phyloP scores from a whole-genome alignment of 2,113 vertebrate genomes.

The Stegastes partitus region DNA sequence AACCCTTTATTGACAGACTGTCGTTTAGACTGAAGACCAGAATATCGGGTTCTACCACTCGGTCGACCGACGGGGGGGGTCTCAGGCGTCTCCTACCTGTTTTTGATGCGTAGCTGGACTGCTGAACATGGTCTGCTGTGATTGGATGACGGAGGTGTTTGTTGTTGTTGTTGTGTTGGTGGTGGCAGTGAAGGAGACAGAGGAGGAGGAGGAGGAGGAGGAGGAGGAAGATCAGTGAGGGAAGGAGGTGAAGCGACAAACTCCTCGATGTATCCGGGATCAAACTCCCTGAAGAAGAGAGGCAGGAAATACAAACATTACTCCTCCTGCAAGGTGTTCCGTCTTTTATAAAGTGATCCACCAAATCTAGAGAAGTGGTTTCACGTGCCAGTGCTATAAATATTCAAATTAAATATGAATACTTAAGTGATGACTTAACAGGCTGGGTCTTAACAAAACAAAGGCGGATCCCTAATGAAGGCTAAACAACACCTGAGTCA shows the following conservation, averaged over 20 bases:
- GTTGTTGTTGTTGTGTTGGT: conserved; percentile 8
- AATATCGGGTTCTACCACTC: no score
- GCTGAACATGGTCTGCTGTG: conserved; percentile 48
- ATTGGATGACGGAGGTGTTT: neutral
- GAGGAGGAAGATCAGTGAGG: conserved; percentile 8
- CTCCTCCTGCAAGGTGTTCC: neutral
- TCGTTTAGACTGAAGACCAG: no score
- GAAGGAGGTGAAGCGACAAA: conserved; percentile 42
- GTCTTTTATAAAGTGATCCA: no score
- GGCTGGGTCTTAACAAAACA: neutral
- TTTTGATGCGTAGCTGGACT: conserved; percentile 69
- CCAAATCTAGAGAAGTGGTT: no score
- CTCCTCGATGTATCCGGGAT: conserved; percentile 60
- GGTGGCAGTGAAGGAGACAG: neutral
- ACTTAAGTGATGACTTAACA: no score
- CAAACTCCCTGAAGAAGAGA: conserved; percentile 58
- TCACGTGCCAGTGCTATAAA: no score
- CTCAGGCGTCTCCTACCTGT: conserved; percentile 51
- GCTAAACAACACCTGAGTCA: neutral
- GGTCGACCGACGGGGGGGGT: neutral
- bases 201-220: conserved; percentile 17
- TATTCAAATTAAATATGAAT: no score
- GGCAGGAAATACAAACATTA: neutral
- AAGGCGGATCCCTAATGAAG: neutral
- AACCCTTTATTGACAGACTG: no score